Percentiles rank a stretch among this genome's conserved stretches.
These are phyloP conservation scores for Probosciger aterrimus DNA, from an alignment of 2,113 vertebrate species.

Conservation along the genomic window DNA sequence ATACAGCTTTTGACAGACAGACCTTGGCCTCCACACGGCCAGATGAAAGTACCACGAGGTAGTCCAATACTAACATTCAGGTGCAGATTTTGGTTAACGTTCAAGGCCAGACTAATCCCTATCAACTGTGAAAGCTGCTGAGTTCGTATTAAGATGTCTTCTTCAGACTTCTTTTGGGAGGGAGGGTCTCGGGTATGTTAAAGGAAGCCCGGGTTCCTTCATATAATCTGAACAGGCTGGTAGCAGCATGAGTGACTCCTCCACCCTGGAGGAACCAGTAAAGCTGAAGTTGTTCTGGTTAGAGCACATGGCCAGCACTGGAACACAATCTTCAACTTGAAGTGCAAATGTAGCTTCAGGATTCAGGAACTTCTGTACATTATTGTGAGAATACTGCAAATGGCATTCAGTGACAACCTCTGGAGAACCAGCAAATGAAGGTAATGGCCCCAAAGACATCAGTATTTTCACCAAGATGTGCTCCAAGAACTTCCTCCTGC, in stretches of 20 bases:
- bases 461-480: neutral
- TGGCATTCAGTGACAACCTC: neutral
- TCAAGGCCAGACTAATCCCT: neutral
- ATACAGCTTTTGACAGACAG: neutral
- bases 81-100: neutral
- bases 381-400: neutral
- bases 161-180: neutral
- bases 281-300: neutral
- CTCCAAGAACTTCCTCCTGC: neutral
- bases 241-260: neutral
- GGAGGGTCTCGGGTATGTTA: fast-evolving
- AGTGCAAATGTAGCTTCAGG: neutral
- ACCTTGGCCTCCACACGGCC: neutral
- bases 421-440: neutral
- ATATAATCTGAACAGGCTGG: neutral
- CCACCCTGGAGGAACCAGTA: fast-evolving
- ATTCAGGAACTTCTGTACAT: neutral
- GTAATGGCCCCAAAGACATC: neutral
- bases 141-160: neutral
- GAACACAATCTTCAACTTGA: neutral
- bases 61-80: neutral
- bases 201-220: neutral
- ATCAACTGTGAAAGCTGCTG: neutral
- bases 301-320: neutral
- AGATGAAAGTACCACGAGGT: fast-evolving